phyloP scores from a whole-genome alignment of 2,888 invertebrate genomes.

The Lithophane ornitopus region DNA sequence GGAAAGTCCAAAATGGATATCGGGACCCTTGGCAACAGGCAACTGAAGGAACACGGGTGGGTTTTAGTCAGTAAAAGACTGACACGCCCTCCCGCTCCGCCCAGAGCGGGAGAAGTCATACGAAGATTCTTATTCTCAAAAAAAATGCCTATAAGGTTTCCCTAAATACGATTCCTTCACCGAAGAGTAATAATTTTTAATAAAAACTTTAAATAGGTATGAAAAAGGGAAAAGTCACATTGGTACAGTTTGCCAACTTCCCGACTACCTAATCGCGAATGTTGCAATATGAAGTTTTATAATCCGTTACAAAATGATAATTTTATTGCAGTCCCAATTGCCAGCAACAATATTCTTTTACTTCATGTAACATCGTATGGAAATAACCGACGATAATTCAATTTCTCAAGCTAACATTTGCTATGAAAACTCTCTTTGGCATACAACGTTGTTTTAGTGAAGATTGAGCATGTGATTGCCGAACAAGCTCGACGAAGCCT shows the following conservation, averaged over 20 bases:
- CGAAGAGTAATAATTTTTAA: not conserved
- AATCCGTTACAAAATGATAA: not conserved
- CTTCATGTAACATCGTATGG: not conserved
- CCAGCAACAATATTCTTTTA: not conserved
- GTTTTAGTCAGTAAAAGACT: too few relatives aligned
- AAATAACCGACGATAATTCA: slow-evolving; percentile 14
- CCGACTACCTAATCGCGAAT: not conserved
- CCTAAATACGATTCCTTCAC: not conserved
- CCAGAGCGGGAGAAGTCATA: too few relatives aligned
- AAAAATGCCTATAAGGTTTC: too few relatives aligned
- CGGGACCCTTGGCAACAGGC: too few relatives aligned
- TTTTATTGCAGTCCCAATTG: not conserved
- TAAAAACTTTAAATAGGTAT: not conserved
- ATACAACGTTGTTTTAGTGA: slow-evolving; percentile 27
- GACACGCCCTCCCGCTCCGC: too few relatives aligned
- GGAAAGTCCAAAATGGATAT: too few relatives aligned
- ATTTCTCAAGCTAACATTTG: slow-evolving; percentile 26
- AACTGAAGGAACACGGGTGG: too few relatives aligned
- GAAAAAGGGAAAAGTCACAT: not conserved
- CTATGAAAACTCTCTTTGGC: slow-evolving; percentile 7
- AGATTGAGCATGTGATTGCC: slow-evolving; percentile 18
- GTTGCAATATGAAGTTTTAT: not conserved
- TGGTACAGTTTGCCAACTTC: not conserved
- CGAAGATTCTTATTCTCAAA: too few relatives aligned
- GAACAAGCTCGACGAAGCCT: not conserved